phyloP scores from a whole-genome alignment of 2,113 vertebrate species.

The Sceloporus tristichus region DNA sequence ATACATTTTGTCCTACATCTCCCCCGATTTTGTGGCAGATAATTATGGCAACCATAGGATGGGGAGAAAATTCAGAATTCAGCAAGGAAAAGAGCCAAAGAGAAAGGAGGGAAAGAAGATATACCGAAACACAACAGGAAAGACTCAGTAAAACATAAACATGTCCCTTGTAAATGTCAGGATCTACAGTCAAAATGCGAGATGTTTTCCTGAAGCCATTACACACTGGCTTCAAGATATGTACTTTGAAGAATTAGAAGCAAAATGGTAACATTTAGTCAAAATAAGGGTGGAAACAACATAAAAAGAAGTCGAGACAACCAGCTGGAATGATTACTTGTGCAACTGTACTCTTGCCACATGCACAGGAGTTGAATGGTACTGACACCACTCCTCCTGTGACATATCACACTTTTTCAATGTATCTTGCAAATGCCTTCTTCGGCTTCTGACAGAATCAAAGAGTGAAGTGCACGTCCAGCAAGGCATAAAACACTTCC shows the following conservation, averaged over 20 bases:
- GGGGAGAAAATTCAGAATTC: background rate
- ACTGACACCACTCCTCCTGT: background rate
- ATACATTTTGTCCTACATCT: too few relatives aligned
- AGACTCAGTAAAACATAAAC: background rate
- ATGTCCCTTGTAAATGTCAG: background rate
- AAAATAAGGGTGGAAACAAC: background rate
- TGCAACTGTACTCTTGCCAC: background rate
- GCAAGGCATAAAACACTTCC: background rate
- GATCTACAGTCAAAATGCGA: background rate
- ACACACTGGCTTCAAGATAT: background rate
- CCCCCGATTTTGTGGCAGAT: too few relatives aligned
- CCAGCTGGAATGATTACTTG: background rate
- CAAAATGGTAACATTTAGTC: background rate
- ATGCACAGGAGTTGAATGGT: background rate
- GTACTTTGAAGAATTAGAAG: background rate
- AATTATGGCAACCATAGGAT: too few relatives aligned
- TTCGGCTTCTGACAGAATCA: background rate
- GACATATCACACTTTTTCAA: background rate
- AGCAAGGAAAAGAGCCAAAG: background rate
- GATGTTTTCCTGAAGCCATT: background rate
- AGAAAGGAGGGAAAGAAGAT: background rate
- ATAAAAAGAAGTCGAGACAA: background rate
- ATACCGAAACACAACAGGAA: background rate
- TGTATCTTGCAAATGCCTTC: background rate
- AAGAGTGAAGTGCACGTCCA: background rate